Base-by-base conservation (phyloP, 2,888 invertebrate species). In the Diachrysia chrysitis region DNA sequence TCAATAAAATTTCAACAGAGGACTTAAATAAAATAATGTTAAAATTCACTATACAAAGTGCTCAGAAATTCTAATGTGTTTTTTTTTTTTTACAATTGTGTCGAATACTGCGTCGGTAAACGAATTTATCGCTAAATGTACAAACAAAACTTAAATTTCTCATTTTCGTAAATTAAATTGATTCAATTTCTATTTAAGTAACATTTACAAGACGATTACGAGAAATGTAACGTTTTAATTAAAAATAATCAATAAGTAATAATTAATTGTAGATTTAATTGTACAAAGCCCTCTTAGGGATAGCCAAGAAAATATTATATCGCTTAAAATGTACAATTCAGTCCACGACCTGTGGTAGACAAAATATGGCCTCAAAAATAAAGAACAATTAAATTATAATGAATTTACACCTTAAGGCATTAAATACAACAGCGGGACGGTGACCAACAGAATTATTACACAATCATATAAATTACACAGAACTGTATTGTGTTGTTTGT, bases 1-100 rank as follows among this genome's bases (percentile, higher is more conserved):
- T 91, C 80, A 90, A 93, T 92, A 92, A 92, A 92, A 91, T 93
- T 91, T 92, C 88, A 94, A 94, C 93, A 90, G 83, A 84, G 74
- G 85, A 87, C 84, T 83, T 82, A 88, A 87, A 88, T 83, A 83
- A 85, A 88, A 86, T 87, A 86, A 83, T 82, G 82, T 85, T 85
- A 87, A 86, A 85, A 88, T 66, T 74, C 69, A 79, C 71, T 82
- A 74, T 77, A 79, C 82, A 82, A 63, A 77, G 75, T 79, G 81
- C 79, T 46, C 61, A 69, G 71, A 69, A 74, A 62, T 71, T 71
- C 65, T 69, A 72, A 69, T 56, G 79, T 69, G 70, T 71, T 80
- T 73, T 73, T 78, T 71, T 80, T 73, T 73, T 78, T 81, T 71
- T 81, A 79, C 73, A 78, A 72, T 74, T 63, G 70, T 78, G 72